Evolutionary conservation across 2,797 vertebrate species (phyloP).

Genomic region (Hoplostethus mediterraneus): DNA sequence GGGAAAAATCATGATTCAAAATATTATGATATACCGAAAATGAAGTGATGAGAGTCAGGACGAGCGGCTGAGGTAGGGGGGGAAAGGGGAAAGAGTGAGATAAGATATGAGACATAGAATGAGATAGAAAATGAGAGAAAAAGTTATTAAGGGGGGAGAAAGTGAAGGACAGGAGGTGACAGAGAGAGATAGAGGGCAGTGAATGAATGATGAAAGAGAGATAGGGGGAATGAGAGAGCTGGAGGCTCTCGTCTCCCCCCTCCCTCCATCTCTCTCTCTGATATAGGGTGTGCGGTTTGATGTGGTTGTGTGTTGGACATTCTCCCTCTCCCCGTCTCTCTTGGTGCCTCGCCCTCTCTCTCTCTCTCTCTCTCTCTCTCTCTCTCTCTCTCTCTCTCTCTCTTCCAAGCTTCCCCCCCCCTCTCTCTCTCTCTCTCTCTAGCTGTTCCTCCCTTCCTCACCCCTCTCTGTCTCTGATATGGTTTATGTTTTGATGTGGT

Average conservation of each 20-base stretch:
- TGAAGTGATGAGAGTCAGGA: not conserved
- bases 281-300: conserved; percentile 70
- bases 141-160: conserved; percentile 11
- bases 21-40: conserved; percentile 11
- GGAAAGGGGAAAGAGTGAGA: not conserved
- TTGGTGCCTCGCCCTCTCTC: not conserved
- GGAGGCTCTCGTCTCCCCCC: conserved; percentile 46
- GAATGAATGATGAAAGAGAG: conserved; percentile 46
- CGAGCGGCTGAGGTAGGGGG: not conserved
- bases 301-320: conserved; percentile 71
- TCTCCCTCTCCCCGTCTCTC: conserved; percentile 23
- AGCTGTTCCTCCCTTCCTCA: not conserved
- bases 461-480: conserved; percentile 67
- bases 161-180: conserved; percentile 40
- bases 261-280: conserved; percentile 74
- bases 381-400: conserved; percentile 17
- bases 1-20: too few relatives aligned
- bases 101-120: conserved; percentile 7
- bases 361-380: not conserved
- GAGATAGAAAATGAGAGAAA: conserved; percentile 6
- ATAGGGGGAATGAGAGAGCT: conserved; percentile 41
- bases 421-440: conserved; percentile 4
- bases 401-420: conserved; percentile 25
- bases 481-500: conserved; percentile 79
- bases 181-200: conserved; percentile 13